A percentile compares a stretch with the other conserved stretches of the same genome.
Conservation (phyloP, 2,888 invertebrate genomes). For the Listrodromus nycthemerus region DNA sequence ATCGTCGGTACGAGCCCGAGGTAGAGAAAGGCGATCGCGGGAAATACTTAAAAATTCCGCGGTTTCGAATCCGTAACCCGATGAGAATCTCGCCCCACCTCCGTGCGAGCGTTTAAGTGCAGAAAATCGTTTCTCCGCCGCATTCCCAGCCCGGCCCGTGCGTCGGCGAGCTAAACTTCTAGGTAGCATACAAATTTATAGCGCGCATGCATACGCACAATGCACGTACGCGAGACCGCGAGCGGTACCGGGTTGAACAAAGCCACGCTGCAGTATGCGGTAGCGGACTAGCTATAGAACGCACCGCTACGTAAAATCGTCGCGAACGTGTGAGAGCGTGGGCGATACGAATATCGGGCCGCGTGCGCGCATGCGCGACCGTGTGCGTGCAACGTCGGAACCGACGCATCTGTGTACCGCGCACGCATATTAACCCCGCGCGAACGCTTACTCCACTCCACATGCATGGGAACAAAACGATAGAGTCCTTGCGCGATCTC, state of each 20-base stretch:
- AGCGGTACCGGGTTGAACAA: slow-evolving; percentile 72
- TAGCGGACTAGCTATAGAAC: neutral
- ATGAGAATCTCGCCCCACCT: slow-evolving; percentile 44
- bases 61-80: slow-evolving; percentile 34
- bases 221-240: slow-evolving; percentile 70
- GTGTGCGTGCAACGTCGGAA: neutral
- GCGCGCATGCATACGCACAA: slow-evolving; percentile 74
- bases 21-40: slow-evolving; percentile 31
- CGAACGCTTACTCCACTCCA: slow-evolving; percentile 11
- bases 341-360: neutral
- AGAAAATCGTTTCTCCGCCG: slow-evolving; percentile 74
- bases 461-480: slow-evolving; percentile 66
- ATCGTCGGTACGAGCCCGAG: slow-evolving; percentile 32
- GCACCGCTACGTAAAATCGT: neutral
- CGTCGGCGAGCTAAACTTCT: slow-evolving; percentile 64
- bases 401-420: slow-evolving; percentile 7
- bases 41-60: slow-evolving; percentile 36
- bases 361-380: neutral
- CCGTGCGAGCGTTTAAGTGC: slow-evolving; percentile 74
- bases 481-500: slow-evolving; percentile 74
- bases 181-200: slow-evolving; percentile 76
- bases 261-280: slow-evolving; percentile 41
- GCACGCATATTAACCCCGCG: neutral
- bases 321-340: slow-evolving; percentile 1
- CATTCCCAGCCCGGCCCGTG: slow-evolving; percentile 71